Base-by-base conservation (phyloP, 1,140 invertebrate genomes). In the Pogonomyrmex barbatus region DNA sequence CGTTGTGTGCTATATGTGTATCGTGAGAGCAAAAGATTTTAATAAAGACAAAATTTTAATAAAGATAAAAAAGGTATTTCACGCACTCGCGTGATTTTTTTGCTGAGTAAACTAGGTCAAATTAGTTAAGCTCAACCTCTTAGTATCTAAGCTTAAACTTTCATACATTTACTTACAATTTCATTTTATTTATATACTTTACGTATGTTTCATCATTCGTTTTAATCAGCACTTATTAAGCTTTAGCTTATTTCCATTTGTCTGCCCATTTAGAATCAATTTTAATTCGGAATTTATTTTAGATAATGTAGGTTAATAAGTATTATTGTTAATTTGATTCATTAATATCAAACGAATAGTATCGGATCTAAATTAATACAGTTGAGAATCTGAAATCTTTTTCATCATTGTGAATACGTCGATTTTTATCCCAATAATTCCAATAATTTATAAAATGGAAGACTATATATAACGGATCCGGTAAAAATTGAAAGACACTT, bases 21-120 rank as follows among this genome's bases (percentile, higher is more conserved):
- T 82, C 77, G 63, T 77, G 84, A 73, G 12, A 84, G 12, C 79
- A 83, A 81, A 86, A 86, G 87, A 52, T 87, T 88, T 67, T 88
- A 86, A 47, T 63, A 87, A 87, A 87, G 24, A 76, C 85, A 85
- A 88, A 88, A 36, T 78, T 85, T 65, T 88, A 85, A 63, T 70
- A 88, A 87, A 81, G 77, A n/a, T 68, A 42, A 2, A 45, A 54
- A 30, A 1, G 54, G 10, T 54, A 1, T 24, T 24, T 24, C 24
- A 24, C 24, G 24, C 24, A 24, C 24, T 24, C 24, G 24, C 24
- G 24, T 24, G 24, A 24, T 24, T 24, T 24, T 24, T 24, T 24
- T 24, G 24, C 24, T 24, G 24, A 24, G 24, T 24, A 24, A 24
- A 24, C 24, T 24, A 24, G 24, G 24, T 24, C 24, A 24, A 24